A percentile compares a stretch with the other conserved stretches of the same genome.
These are phyloP conservation scores for Quadroppia sp. DNA, from an alignment of 2,888 invertebrate species.

Conservation along the genomic window DNA sequence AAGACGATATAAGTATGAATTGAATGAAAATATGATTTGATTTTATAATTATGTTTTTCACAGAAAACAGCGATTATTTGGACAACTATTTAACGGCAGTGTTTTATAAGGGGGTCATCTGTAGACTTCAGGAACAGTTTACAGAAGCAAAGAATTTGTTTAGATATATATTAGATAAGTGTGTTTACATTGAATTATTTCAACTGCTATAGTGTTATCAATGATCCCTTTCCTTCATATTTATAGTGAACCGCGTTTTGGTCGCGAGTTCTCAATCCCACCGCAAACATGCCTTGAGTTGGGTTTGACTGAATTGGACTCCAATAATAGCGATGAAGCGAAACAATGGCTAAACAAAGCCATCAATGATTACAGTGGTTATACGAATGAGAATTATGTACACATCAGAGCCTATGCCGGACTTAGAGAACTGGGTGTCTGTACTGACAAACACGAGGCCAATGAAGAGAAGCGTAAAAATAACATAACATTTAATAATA, in stretches of 20 bases:
- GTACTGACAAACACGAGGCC: not conserved
- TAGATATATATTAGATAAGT: not conserved
- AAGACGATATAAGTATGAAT: not conserved
- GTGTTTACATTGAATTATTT: not conserved
- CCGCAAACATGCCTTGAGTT: constrained; percentile 40
- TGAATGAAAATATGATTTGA: too few relatives aligned
- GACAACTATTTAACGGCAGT: constrained; percentile 38
- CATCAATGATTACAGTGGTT: constrained; percentile 40
- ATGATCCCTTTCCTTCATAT: not conserved
- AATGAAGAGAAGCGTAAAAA: not conserved
- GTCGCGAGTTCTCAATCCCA: constrained; percentile 23
- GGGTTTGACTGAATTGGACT: constrained; percentile 34
- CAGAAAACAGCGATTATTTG: not conserved
- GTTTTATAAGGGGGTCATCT: constrained; percentile 36
- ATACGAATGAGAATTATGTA: constrained; percentile 41
- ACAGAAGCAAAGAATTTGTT: constrained; percentile 30
- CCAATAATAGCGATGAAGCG: constrained; percentile 38
- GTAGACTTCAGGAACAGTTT: not conserved
- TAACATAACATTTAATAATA: too few relatives aligned
- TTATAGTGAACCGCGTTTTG: constrained; percentile 22
- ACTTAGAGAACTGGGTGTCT: constrained; percentile 33
- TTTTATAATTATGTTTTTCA: too few relatives aligned
- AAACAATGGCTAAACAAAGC: constrained; percentile 39
- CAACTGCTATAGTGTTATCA: not conserved
- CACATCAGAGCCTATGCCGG: constrained; percentile 39